Evolutionary conservation across 1,140 invertebrate species (phyloP).

Genomic region (Cydia pomonella): DNA sequence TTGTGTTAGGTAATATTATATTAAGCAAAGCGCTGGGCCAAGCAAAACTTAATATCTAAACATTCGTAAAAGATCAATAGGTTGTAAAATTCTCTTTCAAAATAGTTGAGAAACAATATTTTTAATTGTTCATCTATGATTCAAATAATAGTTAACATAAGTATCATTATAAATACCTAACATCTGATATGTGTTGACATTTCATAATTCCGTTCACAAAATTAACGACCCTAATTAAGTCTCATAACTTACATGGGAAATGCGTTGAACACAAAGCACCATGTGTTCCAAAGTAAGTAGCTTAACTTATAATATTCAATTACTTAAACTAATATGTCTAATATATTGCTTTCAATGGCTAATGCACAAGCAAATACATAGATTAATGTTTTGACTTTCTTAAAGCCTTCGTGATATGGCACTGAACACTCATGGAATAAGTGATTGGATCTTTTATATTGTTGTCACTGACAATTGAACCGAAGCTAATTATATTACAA

Average conservation of each 20-base stretch:
- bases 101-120: too few relatives aligned
- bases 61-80: too few relatives aligned
- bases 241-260: neutral
- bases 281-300: constrained; percentile 17
- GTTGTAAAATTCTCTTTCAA: too few relatives aligned
- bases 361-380: constrained; percentile 12
- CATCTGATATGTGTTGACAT: too few relatives aligned
- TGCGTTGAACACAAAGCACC: neutral
- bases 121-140: too few relatives aligned
- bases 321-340: constrained; percentile 14
- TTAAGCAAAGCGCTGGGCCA: too few relatives aligned
- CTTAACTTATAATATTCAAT: neutral
- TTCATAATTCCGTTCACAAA: too few relatives aligned
- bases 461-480: constrained; percentile 46
- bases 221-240: neutral
- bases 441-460: constrained; percentile 38
- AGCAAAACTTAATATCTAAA: too few relatives aligned
- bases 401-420: constrained; percentile 38
- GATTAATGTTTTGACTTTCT: constrained; percentile 42
- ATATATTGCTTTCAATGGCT: constrained; percentile 15
- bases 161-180: too few relatives aligned
- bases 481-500: constrained; percentile 16
- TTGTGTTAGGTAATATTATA: too few relatives aligned
- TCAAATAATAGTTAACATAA: too few relatives aligned
- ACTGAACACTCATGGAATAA: constrained; percentile 36